A percentile compares a stretch with the other conserved stretches of the same genome.
phyloP scores from a whole-genome alignment of 1,140 invertebrate species.

The Drosophila tani region DNA sequence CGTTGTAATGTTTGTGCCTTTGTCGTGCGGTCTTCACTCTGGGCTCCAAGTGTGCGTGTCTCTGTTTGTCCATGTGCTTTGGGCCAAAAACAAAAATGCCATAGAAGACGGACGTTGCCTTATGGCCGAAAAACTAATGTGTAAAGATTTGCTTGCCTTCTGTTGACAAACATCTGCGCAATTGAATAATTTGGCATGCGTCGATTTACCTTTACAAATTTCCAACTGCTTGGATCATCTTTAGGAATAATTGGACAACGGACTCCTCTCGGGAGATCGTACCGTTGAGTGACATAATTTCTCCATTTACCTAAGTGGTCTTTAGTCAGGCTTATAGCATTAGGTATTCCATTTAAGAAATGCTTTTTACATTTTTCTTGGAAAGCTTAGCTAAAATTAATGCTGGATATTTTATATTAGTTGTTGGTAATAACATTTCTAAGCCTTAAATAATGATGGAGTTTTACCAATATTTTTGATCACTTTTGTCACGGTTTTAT shows the following conservation, averaged over 20 bases:
- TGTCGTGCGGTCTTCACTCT: conserved; percentile 78
- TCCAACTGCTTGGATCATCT: conserved; percentile 25
- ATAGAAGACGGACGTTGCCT: conserved; percentile 18
- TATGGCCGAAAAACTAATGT: conserved; percentile 46
- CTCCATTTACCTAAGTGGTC: not conserved
- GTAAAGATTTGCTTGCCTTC: conserved; percentile 49
- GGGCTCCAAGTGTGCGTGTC: conserved; percentile 68
- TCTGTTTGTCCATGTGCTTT: conserved; percentile 76
- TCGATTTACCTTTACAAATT: conserved; percentile 36
- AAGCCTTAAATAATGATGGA: not conserved
- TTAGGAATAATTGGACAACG: conserved; percentile 13
- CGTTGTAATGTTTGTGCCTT: conserved; percentile 81
- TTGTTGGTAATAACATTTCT: not conserved
- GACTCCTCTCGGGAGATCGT: not conserved
- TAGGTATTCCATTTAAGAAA: too few species aligned
- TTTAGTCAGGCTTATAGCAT: not conserved
- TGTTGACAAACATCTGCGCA: conserved; percentile 60
- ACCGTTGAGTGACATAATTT: conserved; percentile 5
- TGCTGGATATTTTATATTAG: too few species aligned
- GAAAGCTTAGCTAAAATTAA: too few species aligned
- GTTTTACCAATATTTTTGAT: not conserved
- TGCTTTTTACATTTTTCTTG: not conserved
- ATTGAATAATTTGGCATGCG: conserved; percentile 72
- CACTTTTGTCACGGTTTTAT: too few species aligned
- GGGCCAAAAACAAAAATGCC: conserved; percentile 40